Evolutionary conservation across 2,113 vertebrate genomes (phyloP).

Genomic region (Tenrec ecaudatus): DNA sequence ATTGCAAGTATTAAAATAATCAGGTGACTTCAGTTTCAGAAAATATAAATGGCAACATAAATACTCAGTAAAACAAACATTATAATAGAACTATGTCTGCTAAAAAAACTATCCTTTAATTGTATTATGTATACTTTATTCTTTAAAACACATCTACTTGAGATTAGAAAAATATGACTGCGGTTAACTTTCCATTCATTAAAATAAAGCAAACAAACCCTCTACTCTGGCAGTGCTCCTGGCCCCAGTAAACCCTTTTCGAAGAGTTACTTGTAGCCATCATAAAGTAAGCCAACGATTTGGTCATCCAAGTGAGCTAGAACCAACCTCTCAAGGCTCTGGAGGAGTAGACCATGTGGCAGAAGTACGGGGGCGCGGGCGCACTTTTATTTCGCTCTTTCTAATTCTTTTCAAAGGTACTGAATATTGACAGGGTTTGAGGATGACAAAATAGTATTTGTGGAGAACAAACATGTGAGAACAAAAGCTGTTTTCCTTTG

Average conservation of each 20-base stretch:
- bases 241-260: neutral
- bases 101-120: neutral
- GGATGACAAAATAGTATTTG: neutral
- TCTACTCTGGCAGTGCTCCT: neutral
- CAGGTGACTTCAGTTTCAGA: neutral
- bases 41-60: neutral
- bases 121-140: neutral
- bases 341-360: no score
- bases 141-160: conserved; percentile 36
- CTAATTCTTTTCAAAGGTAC: neutral
- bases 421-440: neutral
- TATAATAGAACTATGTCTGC: neutral
- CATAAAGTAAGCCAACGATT: no score
- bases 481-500: neutral
- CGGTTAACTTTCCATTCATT: neutral
- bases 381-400: neutral
- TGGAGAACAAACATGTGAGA: neutral
- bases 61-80: neutral
- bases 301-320: no score
- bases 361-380: neutral
- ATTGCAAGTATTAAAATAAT: neutral
- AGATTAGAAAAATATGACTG: neutral
- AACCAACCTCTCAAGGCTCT: no score
- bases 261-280: neutral
- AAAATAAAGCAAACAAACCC: neutral